A percentile compares a stretch with the other conserved stretches of the same genome.
Conservation (phyloP, 2,888 invertebrate genomes). For the Lasius fuliginosus region DNA sequence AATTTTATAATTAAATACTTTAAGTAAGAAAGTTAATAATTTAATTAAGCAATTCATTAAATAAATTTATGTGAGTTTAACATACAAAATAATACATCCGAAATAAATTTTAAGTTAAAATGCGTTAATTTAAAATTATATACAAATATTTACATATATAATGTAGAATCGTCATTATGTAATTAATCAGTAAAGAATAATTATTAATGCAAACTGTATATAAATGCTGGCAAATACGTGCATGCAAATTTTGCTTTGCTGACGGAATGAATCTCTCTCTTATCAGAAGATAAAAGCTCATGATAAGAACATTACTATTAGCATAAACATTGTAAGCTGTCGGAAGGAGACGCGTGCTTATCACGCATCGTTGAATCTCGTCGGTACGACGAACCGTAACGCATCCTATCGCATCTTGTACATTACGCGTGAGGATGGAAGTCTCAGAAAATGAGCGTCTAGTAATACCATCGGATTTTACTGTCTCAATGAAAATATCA, state of each 20-base stretch:
- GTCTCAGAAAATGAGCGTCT: not conserved
- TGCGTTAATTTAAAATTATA: not conserved
- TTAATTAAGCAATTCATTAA: not conserved
- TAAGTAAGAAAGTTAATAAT: not conserved
- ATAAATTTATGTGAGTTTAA: not conserved
- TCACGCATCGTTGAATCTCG: constrained; percentile 29
- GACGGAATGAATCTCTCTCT: not conserved
- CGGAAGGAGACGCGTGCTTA: constrained; percentile 36
- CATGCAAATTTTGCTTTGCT: constrained; percentile 18
- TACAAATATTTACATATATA: not conserved
- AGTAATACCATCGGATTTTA: constrained; percentile 25
- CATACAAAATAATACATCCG: not conserved
- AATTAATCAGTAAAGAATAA: not conserved
- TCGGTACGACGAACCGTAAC: not conserved
- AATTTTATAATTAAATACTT: not conserved
- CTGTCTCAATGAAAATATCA: not conserved
- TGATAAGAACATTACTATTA: constrained; percentile 11
- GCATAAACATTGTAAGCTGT: constrained; percentile 43
- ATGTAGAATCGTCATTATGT: not conserved
- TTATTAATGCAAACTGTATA: not conserved
- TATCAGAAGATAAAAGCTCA: constrained; percentile 15
- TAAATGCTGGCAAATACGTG: not conserved
- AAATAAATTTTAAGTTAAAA: not conserved
- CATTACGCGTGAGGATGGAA: not conserved
- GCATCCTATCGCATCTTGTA: constrained; percentile 6